A percentile compares a stretch with the other conserved stretches of the same genome.
These are phyloP conservation scores for Odontamblyopus rebecca DNA, from an alignment of 2,797 vertebrate genomes.

Conservation along the genomic window DNA sequence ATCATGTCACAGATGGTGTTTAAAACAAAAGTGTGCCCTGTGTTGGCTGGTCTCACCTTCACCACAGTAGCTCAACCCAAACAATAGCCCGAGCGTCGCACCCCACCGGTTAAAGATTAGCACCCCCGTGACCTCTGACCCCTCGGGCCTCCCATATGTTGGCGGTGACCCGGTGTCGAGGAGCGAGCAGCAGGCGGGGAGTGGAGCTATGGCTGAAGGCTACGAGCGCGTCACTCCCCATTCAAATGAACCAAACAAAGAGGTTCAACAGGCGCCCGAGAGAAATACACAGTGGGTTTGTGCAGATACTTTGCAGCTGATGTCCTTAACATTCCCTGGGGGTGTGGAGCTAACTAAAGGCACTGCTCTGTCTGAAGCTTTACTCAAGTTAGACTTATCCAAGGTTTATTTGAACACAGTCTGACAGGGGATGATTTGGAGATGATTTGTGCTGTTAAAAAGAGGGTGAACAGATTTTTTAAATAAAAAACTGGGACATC, in stretches of 20 bases:
- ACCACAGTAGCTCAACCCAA: slow-evolving; percentile 50
- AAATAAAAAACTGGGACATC: too few relatives aligned
- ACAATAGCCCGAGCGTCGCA: slow-evolving; percentile 25
- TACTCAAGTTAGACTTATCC: too few relatives aligned
- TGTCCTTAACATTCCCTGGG: too few relatives aligned
- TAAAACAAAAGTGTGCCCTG: slow-evolving; percentile 6
- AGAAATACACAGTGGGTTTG: background rate
- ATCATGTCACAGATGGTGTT: background rate
- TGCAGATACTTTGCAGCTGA: too few relatives aligned
- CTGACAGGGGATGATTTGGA: too few relatives aligned
- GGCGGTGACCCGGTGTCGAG: slow-evolving; percentile 62
- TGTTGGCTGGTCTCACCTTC: slow-evolving; percentile 31
- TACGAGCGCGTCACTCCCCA: background rate
- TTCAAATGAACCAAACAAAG: background rate
- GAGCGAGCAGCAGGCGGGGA: slow-evolving; percentile 13
- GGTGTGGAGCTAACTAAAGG: too few relatives aligned
- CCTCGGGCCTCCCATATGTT: slow-evolving; percentile 46
- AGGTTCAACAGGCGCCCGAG: background rate
- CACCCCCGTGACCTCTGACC: slow-evolving; percentile 54
- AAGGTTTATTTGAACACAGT: too few relatives aligned
- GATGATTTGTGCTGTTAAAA: too few relatives aligned
- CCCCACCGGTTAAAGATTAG: slow-evolving; percentile 62
- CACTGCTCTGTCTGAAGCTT: too few relatives aligned
- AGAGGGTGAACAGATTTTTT: too few relatives aligned
- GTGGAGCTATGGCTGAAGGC: slow-evolving; percentile 18